These are phyloP conservation scores for Chalcis sispes DNA, from an alignment of 2,888 invertebrate genomes.

Conservation along the genomic window DNA sequence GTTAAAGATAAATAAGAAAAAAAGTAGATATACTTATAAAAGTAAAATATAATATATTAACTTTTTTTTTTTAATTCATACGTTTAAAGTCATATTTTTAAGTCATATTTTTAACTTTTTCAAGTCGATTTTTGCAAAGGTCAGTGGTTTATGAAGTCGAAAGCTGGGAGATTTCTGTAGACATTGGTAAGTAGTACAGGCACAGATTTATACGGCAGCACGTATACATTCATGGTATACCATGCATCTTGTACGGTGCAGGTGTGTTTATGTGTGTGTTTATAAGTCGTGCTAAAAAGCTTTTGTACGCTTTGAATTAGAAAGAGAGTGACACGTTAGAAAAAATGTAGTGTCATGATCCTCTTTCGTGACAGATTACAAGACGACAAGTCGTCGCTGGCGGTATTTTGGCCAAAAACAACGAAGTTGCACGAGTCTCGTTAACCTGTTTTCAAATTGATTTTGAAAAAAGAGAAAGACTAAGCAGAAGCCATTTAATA, in stretches of 20 bases:
- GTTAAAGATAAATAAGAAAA: conserved; percentile 9
- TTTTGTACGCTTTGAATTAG: too few relatives aligned
- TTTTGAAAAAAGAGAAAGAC: neutral
- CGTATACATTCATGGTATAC: neutral
- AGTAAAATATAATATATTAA: too few relatives aligned
- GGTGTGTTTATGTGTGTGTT: neutral
- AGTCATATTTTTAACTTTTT: too few relatives aligned
- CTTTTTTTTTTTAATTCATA: too few relatives aligned
- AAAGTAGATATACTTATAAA: neutral
- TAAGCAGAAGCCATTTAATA: neutral
- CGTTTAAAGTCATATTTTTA: too few relatives aligned
- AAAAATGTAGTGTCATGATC: too few relatives aligned
- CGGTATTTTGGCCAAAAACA: neutral
- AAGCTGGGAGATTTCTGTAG: conserved; percentile 17
- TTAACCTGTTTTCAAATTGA: too few relatives aligned
- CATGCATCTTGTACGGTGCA: too few relatives aligned
- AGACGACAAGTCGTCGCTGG: too few relatives aligned
- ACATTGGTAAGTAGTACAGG: conserved; percentile 31
- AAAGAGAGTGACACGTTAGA: neutral
- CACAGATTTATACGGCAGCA: conserved; percentile 14
- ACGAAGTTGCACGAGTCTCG: too few relatives aligned
- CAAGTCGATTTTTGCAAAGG: too few relatives aligned
- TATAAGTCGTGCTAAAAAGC: neutral
- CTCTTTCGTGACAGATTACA: neutral
- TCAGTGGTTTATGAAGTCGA: too few relatives aligned